A percentile compares a stretch with the other conserved stretches of the same genome.
Conservation (phyloP, 2,888 invertebrate genomes). For the Drosophila suboccidentalis region DNA sequence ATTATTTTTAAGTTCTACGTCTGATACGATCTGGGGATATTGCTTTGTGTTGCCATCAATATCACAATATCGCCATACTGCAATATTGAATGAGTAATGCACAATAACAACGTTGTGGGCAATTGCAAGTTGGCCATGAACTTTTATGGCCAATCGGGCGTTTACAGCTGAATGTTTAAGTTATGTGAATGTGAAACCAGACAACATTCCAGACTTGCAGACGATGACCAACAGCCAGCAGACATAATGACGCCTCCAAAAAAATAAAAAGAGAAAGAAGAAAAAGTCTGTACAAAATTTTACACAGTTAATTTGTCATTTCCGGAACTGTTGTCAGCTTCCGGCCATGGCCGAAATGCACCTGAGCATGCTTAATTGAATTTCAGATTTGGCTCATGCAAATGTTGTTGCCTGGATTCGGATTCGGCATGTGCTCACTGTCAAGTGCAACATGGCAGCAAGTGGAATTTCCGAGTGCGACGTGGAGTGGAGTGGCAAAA, state of each 20-base stretch:
- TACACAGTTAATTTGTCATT: slow-evolving; percentile 57
- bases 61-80: slow-evolving; percentile 9
- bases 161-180: slow-evolving; percentile 19
- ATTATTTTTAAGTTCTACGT: slow-evolving; percentile 16
- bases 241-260: slow-evolving; percentile 39
- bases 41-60: slow-evolving; percentile 18
- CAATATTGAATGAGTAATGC: slow-evolving; percentile 38
- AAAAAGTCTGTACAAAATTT: slow-evolving; percentile 31
- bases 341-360: slow-evolving; percentile 51
- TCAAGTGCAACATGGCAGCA: slow-evolving; percentile 53
- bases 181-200: slow-evolving; percentile 22
- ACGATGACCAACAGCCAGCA: slow-evolving; percentile 34
- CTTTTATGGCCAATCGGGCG: slow-evolving; percentile 34
- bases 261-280: neutral
- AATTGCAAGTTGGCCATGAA: slow-evolving; percentile 33
- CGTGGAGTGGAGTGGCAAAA: slow-evolving; percentile 5
- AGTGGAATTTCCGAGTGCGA: neutral
- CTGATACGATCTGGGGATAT: slow-evolving; percentile 23
- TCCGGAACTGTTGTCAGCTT: slow-evolving; percentile 51
- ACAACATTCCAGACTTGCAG: slow-evolving; percentile 19
- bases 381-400: slow-evolving; percentile 54
- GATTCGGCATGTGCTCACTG: slow-evolving; percentile 58
- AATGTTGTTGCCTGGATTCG: slow-evolving; percentile 29
- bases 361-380: slow-evolving; percentile 72
- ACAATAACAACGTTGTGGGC: slow-evolving; percentile 3